Base-by-base conservation (phyloP, 1,140 invertebrate species). In the Drosophila lacertosa region DNA sequence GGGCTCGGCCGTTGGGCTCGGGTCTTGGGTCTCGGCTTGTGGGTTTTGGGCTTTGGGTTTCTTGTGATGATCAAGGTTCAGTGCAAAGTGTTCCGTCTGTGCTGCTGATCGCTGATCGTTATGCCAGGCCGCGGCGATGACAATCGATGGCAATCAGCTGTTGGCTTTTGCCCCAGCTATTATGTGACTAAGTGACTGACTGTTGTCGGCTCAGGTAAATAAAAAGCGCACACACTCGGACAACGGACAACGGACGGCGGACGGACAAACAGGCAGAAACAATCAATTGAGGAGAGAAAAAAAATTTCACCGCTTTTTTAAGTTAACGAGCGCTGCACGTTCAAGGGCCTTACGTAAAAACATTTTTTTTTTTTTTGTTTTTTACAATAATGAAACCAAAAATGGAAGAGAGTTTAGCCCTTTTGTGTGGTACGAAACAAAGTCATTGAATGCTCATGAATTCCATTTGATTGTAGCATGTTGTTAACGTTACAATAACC, bases 281-380 rank as follows among this genome's bases (percentile, higher is more conserved):
- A 42, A 42, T 42, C 39, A 20, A 16, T 42, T 20, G 39, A 11
- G 37, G 37, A 20, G 20, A 47, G 20, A 47, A 47, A 22, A 47
- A 47, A 53, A 53, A 53, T 53, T 53, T 53, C 50, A 53, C 50
- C 33, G 50, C 33, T n/a, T 45, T 55, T 71, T 65, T 33, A 75
- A 65, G 58, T 76, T 82, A 65, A 82, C 74, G 78, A 82, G 53
- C 78, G 74, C 78, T 82, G 78, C 78, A 82, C 78, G 78, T 82
- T 82, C 78, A 82, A 82, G 78, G 78, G 78, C 78, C 78, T 82
- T 82, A 82, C 78, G 78, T 82, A 82, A 82, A 82, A 67, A 51
- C 5, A 13, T 10, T 22, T 24, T 44, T 44, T 22, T 39, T 59
- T 47, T 42, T 39, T 62, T 60, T 60, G 35, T 63, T 57, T 58